Evolutionary conservation across 2,888 invertebrate species (phyloP).

Genomic region (Habrosyne pyritoides): DNA sequence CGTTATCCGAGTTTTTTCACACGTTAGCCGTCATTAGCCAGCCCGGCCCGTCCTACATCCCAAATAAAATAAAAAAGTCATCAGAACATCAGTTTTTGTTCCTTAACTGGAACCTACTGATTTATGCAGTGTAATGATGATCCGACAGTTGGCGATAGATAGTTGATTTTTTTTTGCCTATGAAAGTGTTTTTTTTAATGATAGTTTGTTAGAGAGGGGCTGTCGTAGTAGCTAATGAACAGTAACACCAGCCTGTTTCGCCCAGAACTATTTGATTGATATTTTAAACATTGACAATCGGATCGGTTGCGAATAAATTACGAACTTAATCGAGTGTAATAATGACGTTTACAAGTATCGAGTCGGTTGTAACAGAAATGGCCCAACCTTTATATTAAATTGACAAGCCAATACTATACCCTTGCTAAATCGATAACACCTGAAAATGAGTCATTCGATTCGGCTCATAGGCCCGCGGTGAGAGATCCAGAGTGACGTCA

Average conservation of each 20-base stretch:
- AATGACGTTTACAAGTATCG: background rate
- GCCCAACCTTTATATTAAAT: background rate
- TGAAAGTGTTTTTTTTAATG: constrained; percentile 10
- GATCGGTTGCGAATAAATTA: background rate
- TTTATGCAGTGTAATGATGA: constrained; percentile 42
- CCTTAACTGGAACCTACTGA: constrained; percentile 20
- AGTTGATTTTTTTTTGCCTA: constrained; percentile 22
- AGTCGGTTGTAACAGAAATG: background rate
- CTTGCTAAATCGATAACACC: background rate
- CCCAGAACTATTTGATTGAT: too few relatives aligned
- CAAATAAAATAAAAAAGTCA: constrained; percentile 74
- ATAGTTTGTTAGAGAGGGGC: background rate
- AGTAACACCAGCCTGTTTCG: background rate
- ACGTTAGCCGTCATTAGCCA: constrained; percentile 51
- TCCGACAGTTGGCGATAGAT: constrained; percentile 35
- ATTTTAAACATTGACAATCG: background rate
- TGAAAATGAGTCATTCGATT: constrained; percentile 7
- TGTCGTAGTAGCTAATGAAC: too few relatives aligned
- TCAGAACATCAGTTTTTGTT: constrained; percentile 51
- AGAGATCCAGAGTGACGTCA: background rate
- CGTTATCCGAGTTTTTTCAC: constrained; percentile 49
- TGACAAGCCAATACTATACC: background rate
- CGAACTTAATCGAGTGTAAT: background rate
- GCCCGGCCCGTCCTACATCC: constrained; percentile 46
- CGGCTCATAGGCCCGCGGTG: background rate